These are phyloP conservation scores for Macrophya annulata DNA, from an alignment of 2,888 invertebrate species.

Conservation along the genomic window DNA sequence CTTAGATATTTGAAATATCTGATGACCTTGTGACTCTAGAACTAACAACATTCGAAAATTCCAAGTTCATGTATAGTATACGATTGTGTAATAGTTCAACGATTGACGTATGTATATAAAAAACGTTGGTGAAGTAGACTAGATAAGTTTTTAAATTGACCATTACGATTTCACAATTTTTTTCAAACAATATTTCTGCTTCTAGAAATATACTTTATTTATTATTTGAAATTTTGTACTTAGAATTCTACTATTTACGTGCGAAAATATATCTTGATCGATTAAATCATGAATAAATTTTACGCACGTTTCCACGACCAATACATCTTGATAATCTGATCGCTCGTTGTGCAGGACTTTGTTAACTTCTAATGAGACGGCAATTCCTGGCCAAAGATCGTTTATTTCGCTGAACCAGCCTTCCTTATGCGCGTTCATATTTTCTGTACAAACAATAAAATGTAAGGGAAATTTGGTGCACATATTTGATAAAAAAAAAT, in stretches of 20 bases:
- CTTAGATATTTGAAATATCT: neutral
- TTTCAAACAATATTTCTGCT: too few species aligned
- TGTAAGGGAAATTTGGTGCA: neutral
- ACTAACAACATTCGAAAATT: neutral
- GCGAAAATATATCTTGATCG: too few species aligned
- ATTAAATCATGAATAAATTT: too few species aligned
- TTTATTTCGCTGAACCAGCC: constrained; percentile 98
- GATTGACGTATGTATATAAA: neutral
- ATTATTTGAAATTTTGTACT: too few species aligned
- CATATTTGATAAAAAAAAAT: too few species aligned
- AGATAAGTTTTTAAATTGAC: too few species aligned
- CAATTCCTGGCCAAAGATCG: constrained; percentile 95
- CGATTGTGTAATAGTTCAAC: neutral
- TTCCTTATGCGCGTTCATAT: constrained; percentile 87
- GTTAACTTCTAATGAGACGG: constrained; percentile 92
- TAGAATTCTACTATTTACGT: too few species aligned
- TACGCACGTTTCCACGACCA: constrained; percentile 90
- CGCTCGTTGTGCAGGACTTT: constrained; percentile 89
- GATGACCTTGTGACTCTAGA: neutral
- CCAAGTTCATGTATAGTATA: neutral
- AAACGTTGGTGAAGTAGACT: neutral
- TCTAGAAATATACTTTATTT: too few species aligned
- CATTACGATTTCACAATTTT: too few species aligned
- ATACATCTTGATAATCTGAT: constrained; percentile 92
- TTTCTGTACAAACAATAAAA: neutral